These are phyloP conservation scores for Halictus ligatus DNA, from an alignment of 2,888 invertebrate species.

Conservation along the genomic window DNA sequence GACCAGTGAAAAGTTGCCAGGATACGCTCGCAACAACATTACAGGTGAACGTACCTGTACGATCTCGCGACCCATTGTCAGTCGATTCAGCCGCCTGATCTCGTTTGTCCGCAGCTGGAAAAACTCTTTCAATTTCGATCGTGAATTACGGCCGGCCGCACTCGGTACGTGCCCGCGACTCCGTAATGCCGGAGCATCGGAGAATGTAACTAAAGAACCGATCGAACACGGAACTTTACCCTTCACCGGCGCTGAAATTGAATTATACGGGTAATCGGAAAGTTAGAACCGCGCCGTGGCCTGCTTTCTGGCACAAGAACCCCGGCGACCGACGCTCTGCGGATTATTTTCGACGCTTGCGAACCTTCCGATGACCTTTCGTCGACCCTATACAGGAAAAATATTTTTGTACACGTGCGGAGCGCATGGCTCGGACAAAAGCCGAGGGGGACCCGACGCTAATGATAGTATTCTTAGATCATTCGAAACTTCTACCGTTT, in stretches of 20 bases:
- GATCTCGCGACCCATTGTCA: slow-evolving; percentile 49
- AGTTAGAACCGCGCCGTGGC: slow-evolving; percentile 29
- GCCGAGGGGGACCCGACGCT: no score
- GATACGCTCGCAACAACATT: slow-evolving; percentile 4
- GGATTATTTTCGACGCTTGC: not conserved
- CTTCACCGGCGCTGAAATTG: slow-evolving; percentile 39
- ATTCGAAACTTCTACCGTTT: not conserved
- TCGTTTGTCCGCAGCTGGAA: slow-evolving; percentile 50
- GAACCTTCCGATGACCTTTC: not conserved
- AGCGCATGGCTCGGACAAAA: not conserved
- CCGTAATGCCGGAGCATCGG: slow-evolving; percentile 17
- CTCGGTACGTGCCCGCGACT: slow-evolving; percentile 44
- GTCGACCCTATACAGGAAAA: not conserved
- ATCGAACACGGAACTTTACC: slow-evolving; percentile 40
- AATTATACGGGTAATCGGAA: slow-evolving; percentile 64
- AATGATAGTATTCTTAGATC: not conserved
- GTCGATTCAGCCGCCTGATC: slow-evolving; percentile 49
- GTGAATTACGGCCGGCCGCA: slow-evolving; percentile 52
- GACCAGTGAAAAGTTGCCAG: slow-evolving; percentile 46
- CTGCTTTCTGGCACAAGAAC: slow-evolving; percentile 20
- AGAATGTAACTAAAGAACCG: slow-evolving; percentile 50
- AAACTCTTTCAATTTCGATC: slow-evolving; percentile 66
- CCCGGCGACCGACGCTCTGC: not conserved
- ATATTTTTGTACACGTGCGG: not conserved
- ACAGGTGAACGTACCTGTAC: slow-evolving; percentile 21